Conservation (phyloP, 2,797 vertebrate species). For the Otolemur crassicaudatus region DNA sequence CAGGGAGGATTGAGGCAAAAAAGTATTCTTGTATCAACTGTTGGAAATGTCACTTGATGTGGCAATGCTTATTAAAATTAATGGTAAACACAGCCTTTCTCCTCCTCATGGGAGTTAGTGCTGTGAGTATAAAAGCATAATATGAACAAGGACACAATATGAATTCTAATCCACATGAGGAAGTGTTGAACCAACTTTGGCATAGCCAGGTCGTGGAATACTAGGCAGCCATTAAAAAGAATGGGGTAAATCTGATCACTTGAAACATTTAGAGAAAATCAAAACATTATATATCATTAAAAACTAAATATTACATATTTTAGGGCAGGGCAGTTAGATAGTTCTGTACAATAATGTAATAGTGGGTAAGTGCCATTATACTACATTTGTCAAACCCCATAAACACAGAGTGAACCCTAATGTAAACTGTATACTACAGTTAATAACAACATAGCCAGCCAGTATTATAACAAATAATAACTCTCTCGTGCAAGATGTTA, state of each 20-base stretch:
- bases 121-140: neutral
- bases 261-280: neutral
- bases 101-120: neutral
- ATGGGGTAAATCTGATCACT: neutral
- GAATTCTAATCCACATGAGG: neutral
- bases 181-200: neutral
- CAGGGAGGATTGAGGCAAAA: neutral
- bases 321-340: neutral
- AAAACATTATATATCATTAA: neutral
- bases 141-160: neutral
- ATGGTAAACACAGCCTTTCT: neutral
- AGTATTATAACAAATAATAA: neutral
- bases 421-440: neutral
- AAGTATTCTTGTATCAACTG: neutral
- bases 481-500: neutral
- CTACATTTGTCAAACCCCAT: neutral
- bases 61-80: constrained; percentile 30
- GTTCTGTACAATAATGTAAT: neutral
- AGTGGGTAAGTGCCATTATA: neutral
- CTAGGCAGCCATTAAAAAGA: neutral
- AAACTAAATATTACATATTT: neutral
- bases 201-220: neutral
- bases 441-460: neutral
- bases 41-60: neutral
- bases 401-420: neutral